Percentiles rank a stretch among this genome's conserved stretches.
These are phyloP conservation scores for Drosophila baimaii DNA, from an alignment of 1,140 invertebrate genomes.

Conservation along the genomic window DNA sequence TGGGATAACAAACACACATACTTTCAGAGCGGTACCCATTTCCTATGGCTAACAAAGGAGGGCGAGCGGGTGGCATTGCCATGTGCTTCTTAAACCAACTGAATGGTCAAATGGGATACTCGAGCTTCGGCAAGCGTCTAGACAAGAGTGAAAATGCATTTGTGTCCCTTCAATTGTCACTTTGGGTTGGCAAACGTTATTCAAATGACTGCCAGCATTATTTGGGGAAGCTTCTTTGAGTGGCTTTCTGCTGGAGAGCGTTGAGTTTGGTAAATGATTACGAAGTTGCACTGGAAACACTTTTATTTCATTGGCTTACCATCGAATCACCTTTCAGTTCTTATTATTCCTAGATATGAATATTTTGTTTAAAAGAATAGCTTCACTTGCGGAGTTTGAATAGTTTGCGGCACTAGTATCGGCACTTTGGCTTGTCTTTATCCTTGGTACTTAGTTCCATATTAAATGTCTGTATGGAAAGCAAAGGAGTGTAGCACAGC, in stretches of 20 bases:
- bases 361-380: no score
- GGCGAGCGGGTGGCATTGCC: not conserved
- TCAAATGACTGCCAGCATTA: conserved; percentile 8
- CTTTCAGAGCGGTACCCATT: conserved; percentile 20
- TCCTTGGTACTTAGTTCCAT: no score
- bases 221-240: conserved; percentile 1
- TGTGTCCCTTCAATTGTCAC: conserved; percentile 21
- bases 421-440: no score
- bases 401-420: no score
- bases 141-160: conserved; percentile 47
- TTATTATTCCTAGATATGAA: no score
- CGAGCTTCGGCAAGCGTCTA: conserved; percentile 34
- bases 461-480: no score
- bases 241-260: not conserved
- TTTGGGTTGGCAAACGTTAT: conserved; percentile 8
- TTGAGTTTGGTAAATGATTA: conserved; percentile 16
- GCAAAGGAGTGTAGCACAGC: no score
- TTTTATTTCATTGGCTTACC: no score
- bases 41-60: conserved; percentile 13
- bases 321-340: no score
- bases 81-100: conserved; percentile 23
- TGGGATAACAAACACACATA: conserved; percentile 27
- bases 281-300: not conserved
- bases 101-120: conserved; percentile 7
- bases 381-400: no score